Evolutionary conservation across 2,113 vertebrate species (phyloP).

Genomic region (Catharus bicknelli): DNA sequence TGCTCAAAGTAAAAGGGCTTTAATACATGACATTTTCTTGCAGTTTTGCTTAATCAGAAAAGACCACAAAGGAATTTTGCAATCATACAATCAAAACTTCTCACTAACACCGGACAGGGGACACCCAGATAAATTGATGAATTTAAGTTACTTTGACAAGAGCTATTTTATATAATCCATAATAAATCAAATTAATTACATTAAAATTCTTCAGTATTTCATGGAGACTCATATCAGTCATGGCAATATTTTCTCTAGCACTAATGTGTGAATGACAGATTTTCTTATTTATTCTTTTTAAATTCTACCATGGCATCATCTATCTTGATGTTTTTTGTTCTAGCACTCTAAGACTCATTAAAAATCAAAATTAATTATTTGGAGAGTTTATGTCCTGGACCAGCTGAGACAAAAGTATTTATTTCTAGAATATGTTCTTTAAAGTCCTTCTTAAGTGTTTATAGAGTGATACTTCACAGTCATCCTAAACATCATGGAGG

Average conservation of each 20-base stretch:
- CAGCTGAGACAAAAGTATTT: background rate
- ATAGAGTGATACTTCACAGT: background rate
- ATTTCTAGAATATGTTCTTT: background rate
- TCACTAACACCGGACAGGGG: background rate
- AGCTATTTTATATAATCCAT: background rate
- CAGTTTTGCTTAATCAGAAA: background rate
- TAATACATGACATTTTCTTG: background rate
- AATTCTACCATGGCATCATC: background rate
- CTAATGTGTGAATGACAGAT: background rate
- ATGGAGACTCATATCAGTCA: background rate
- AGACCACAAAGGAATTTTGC: background rate
- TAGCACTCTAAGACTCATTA: background rate
- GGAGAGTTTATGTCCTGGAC: background rate
- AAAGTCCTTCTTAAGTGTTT: background rate
- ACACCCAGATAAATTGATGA: background rate
- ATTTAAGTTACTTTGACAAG: background rate
- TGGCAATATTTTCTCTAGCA: background rate
- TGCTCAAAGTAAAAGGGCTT: background rate
- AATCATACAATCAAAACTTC: background rate
- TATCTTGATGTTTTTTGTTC: background rate
- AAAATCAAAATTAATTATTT: background rate
- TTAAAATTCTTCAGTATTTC: background rate
- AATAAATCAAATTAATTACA: background rate
- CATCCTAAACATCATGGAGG: background rate
- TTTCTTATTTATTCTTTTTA: background rate